Evolutionary conservation across 2,888 invertebrate species (phyloP), one percentile per base, ranked within the genome.

Genomic region (Spodoptera littoralis): DNA sequence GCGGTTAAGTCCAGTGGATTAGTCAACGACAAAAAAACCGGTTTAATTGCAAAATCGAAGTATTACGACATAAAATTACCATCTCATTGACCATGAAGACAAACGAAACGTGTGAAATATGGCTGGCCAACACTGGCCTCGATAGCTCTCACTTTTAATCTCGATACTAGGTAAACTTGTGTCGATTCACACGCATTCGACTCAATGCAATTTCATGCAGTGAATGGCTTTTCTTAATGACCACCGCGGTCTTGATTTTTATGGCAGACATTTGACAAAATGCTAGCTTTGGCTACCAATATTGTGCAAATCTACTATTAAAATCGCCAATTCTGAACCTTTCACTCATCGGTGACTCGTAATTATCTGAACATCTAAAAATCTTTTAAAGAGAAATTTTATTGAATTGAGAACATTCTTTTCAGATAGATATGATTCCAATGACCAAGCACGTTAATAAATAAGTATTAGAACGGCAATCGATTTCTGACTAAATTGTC

Each of bases 31-130:
- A 77, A 73, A 70, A 81, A 79, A 87, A 87, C 88, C 70, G 79
- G 88, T 90, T 84, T 76, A 62, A 76, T 85, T 84, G 81, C 83
- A 70, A 82, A 84, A 84, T 77, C 67, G 24, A 54, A 76, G 60
- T 73, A 81, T 89, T 87, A 87, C 84, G 73, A 87, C 83, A 89
- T 81, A 72, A 80, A 76, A 87, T 87, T 85, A 87, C 77, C 87
- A 88, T 89, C 84, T 88, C 84, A 90, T 87, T 89, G 88, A 87
- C 88, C 88, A 82, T 87, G 86, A 83, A 82, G 76, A 82, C 83
- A 82, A 70, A 60, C 57, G 76, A 70, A 77, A 83, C 76, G 68
- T 84, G 82, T 80, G 84, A 84, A 84, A 81, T 81, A 76, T 77
- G 79, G 61, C 65, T 63, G 70, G 70, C 72, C 78, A 67, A 54